Conservation (phyloP, 2,797 vertebrate genomes). For the Numenius phaeopus region DNA sequence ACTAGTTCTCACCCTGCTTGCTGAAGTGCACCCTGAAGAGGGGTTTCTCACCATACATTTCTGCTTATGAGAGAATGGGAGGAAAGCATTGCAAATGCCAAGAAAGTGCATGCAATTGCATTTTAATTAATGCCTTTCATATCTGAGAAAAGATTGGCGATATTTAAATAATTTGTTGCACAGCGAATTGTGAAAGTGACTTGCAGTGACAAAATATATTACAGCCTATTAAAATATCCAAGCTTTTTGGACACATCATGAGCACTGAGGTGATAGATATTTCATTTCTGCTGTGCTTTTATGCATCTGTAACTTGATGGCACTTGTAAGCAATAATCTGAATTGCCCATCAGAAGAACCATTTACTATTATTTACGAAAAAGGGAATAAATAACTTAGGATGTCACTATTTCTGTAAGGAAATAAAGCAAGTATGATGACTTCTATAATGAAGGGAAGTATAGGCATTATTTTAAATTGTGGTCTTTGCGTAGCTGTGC, state of each 20-base stretch:
- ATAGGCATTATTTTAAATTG: not conserved
- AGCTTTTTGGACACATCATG: conserved; percentile 49
- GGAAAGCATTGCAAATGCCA: not conserved
- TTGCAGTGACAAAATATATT: conserved; percentile 64
- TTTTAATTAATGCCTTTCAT: not conserved
- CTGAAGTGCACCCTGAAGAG: not conserved
- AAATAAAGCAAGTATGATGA: conserved; percentile 42
- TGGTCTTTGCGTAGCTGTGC: not conserved
- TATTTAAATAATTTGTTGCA: conserved; percentile 49
- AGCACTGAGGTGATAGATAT: not conserved
- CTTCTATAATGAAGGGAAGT: conserved; percentile 34
- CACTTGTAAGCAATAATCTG: conserved; percentile 63
- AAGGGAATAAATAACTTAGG: conserved; percentile 38
- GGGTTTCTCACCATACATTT: not conserved
- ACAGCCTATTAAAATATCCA: conserved; percentile 17
- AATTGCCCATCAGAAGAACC: conserved; percentile 61
- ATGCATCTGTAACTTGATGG: conserved; percentile 48
- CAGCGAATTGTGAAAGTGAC: conserved; percentile 66
- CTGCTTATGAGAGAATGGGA: not conserved
- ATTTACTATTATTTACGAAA: conserved; percentile 55
- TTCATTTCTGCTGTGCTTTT: conserved; percentile 59
- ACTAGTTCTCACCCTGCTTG: not conserved
- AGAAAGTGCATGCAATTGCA: not conserved
- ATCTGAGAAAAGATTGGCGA: not conserved
- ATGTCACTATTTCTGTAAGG: conserved; percentile 28